Evolutionary conservation across 2,797 vertebrate species (phyloP).

Genomic region (Sebastes matsubarae): DNA sequence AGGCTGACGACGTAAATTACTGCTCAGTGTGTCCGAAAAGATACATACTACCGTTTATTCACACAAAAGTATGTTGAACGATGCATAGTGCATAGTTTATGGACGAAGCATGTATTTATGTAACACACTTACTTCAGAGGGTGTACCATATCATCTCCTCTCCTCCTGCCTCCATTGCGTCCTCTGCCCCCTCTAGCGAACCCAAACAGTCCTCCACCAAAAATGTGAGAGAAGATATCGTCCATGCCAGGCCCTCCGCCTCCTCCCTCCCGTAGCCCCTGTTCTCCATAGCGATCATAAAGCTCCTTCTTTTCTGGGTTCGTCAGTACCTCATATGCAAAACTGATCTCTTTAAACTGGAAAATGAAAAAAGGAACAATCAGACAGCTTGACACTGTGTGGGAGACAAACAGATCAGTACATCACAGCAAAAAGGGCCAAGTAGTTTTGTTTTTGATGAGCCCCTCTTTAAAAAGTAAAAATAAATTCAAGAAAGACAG

Average conservation of each 20-base stretch:
- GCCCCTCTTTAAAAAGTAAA: neutral
- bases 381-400: neutral
- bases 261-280: conserved; percentile 96
- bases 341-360: conserved; percentile 99
- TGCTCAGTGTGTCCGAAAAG: too few species aligned
- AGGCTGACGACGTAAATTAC: too few species aligned
- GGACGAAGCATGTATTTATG: neutral
- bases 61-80: neutral
- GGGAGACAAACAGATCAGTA: neutral
- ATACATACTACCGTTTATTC: too few species aligned
- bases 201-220: conserved; percentile 96
- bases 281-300: conserved; percentile 97
- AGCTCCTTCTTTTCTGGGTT: conserved; percentile 97
- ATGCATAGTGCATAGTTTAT: too few species aligned
- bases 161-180: conserved; percentile 93
- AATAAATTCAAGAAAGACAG: neutral
- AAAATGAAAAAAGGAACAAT: neutral
- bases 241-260: conserved; percentile 96
- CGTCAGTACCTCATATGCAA: conserved; percentile 97
- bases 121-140: conserved; percentile 90
- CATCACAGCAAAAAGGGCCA: neutral
- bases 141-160: conserved; percentile 99
- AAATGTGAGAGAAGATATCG: conserved; percentile 99
- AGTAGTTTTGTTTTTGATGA: neutral
- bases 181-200: conserved; percentile 92